Conservation (phyloP, 2,113 vertebrate genomes). For the Lepidothrix coronata region DNA sequence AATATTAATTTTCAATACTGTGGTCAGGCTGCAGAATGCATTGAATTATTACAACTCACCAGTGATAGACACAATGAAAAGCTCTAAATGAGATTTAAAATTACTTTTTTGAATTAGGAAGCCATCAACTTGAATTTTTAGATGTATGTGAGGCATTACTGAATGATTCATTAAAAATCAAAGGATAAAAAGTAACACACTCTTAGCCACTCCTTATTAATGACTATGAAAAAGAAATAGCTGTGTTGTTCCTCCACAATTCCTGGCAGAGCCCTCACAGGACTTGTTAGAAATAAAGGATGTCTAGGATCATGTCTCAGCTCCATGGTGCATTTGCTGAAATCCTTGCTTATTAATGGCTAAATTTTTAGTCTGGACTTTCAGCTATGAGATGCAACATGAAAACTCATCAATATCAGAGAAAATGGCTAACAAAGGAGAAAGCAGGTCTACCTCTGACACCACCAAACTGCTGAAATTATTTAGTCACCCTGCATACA, state of each 20-base stretch:
- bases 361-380: neutral
- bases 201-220: neutral
- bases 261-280: neutral
- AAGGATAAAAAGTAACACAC: neutral
- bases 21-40: neutral
- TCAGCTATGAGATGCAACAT: neutral
- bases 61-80: neutral
- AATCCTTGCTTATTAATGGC: neutral
- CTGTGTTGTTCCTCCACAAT: neutral
- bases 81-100: neutral
- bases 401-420: neutral
- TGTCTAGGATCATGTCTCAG: neutral
- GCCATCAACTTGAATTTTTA: neutral
- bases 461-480: neutral
- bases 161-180: neutral
- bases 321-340: neutral
- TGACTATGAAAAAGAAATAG: neutral
- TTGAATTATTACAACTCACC: neutral
- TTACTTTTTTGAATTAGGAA: constrained; percentile 2
- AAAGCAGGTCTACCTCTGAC: neutral
- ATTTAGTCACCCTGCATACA: neutral
- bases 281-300: neutral
- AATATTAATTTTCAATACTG: neutral
- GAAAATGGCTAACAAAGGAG: neutral
- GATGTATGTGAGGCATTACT: neutral